Conservation (phyloP, 2,113 vertebrate species). For the Protobothrops flavoviridis region DNA sequence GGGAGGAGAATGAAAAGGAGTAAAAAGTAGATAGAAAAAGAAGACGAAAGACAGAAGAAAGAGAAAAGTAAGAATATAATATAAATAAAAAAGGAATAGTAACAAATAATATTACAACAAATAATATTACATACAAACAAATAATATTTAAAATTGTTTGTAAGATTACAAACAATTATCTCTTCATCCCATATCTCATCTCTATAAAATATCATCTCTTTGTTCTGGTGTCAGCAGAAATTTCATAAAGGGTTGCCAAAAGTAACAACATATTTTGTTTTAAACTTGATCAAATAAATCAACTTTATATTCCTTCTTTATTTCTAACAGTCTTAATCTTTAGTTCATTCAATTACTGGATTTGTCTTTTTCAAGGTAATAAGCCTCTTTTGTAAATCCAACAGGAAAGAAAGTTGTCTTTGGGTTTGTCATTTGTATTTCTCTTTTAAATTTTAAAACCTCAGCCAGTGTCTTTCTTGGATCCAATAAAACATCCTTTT, state of each 20-base stretch:
- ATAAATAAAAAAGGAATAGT: background rate
- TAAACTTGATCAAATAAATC: background rate
- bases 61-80: background rate
- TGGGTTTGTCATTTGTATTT: background rate
- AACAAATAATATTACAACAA: background rate
- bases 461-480: background rate
- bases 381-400: background rate
- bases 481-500: background rate
- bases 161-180: background rate
- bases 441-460: background rate
- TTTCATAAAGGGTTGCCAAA: background rate
- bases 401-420: background rate
- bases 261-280: background rate
- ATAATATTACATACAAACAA: background rate
- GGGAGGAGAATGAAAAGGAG: background rate
- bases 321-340: background rate
- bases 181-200: background rate
- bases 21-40: background rate
- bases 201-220: background rate
- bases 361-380: background rate
- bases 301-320: background rate
- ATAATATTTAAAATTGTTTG: background rate
- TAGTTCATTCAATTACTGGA: background rate
- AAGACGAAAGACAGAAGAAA: background rate
- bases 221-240: background rate